These are phyloP conservation scores for Mythimna ferrago DNA, from an alignment of 2,888 invertebrate species.

Conservation along the genomic window DNA sequence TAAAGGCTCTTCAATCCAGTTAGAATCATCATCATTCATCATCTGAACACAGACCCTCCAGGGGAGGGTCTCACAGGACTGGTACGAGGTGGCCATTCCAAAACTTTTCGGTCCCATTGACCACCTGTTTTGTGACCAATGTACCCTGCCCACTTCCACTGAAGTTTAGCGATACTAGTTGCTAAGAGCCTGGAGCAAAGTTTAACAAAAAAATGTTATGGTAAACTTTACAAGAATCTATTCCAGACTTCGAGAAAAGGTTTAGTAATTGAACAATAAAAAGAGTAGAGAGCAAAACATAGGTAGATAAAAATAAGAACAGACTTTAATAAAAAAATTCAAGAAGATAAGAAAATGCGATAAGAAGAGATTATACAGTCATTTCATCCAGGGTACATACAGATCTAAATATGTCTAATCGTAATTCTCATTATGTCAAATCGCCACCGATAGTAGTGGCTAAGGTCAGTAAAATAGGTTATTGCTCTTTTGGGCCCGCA, in stretches of 20 bases:
- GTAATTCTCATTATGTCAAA: background rate
- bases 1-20: too few relatives aligned
- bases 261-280: background rate
- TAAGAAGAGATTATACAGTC: too few relatives aligned
- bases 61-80: too few relatives aligned
- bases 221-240: background rate
- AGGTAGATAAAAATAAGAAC: background rate
- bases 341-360: background rate
- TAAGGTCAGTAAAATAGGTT: constrained; percentile 69
- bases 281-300: background rate
- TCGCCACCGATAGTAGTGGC: constrained; percentile 51
- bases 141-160: too few relatives aligned
- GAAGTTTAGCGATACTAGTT: too few relatives aligned
- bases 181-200: too few relatives aligned
- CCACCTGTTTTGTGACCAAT: too few relatives aligned
- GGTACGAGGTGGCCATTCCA: too few relatives aligned
- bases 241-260: background rate
- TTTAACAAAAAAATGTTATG: too few relatives aligned
- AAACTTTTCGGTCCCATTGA: too few relatives aligned
- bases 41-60: too few relatives aligned
- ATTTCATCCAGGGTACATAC: background rate
- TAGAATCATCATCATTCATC: too few relatives aligned
- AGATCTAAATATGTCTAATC: background rate
- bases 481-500: constrained; percentile 65
- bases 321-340: background rate